phyloP scores from a whole-genome alignment of 2,888 invertebrate species.

The Phortica okadai region DNA sequence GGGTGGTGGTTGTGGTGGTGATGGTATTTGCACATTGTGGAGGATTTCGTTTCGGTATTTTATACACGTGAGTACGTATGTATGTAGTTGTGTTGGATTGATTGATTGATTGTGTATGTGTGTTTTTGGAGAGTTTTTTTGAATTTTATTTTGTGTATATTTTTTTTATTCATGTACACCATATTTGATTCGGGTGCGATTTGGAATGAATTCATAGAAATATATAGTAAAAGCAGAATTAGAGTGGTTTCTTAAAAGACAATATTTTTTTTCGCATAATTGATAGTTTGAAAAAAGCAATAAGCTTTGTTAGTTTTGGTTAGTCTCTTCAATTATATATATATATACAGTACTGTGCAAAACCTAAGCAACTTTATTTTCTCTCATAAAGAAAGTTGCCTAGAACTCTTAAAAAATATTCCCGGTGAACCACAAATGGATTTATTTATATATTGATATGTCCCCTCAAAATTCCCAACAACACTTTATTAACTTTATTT shows the following conservation, averaged over 20 bases:
- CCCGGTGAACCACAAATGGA: no score
- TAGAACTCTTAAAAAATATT: no score
- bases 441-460: no score
- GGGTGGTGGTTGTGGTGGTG: conserved; percentile 48
- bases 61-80: conserved; percentile 31
- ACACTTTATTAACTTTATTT: no score
- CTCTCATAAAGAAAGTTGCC: no score
- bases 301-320: conserved; percentile 60
- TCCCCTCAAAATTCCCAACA: no score
- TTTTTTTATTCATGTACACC: conserved; percentile 47
- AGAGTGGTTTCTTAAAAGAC: conserved; percentile 62
- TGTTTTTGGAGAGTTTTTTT: conserved; percentile 32
- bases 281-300: conserved; percentile 43
- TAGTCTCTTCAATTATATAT: not conserved
- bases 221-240: conserved; percentile 73
- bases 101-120: conserved; percentile 56
- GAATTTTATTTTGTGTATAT: conserved; percentile 28
- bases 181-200: conserved; percentile 36
- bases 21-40: conserved; percentile 50
- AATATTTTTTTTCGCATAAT: conserved; percentile 23
- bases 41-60: conserved; percentile 54
- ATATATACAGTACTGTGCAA: no score
- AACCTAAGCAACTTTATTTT: no score
- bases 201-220: conserved; percentile 52
- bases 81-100: conserved; percentile 43